These are phyloP conservation scores for Plemyria rubiginata DNA, from an alignment of 2,888 invertebrate genomes.

Conservation along the genomic window DNA sequence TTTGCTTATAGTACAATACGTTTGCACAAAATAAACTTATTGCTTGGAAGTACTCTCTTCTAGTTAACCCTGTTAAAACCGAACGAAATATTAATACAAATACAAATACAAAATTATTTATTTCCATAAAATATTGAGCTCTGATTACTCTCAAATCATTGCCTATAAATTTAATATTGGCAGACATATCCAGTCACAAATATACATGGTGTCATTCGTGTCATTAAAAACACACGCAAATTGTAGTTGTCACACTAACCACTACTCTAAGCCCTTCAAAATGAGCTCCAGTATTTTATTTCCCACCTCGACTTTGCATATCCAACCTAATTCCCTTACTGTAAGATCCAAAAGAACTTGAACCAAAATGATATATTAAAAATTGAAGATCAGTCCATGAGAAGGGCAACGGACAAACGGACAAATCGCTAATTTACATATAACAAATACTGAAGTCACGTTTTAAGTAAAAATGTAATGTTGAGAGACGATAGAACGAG, in stretches of 20 bases:
- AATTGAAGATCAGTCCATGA: slow-evolving; percentile 61
- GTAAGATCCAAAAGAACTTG: slow-evolving; percentile 31
- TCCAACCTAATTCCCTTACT: not conserved
- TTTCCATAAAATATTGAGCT: too few relatives aligned
- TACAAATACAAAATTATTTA: too few relatives aligned
- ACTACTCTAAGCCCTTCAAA: slow-evolving; percentile 13
- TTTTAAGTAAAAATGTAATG: slow-evolving; percentile 78
- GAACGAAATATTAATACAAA: too few relatives aligned
- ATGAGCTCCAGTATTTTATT: slow-evolving; percentile 19
- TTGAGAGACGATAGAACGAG: slow-evolving; percentile 48
- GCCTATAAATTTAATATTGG: too few relatives aligned
- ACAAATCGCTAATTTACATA: slow-evolving; percentile 85
- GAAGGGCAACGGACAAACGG: slow-evolving; percentile 59
- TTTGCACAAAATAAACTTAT: too few relatives aligned
- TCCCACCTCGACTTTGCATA: not conserved
- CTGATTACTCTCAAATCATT: too few relatives aligned
- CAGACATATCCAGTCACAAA: too few relatives aligned
- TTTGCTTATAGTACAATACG: too few relatives aligned
- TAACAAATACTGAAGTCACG: slow-evolving; percentile 85
- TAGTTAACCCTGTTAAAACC: too few relatives aligned
- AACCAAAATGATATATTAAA: slow-evolving; percentile 21
- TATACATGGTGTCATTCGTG: not conserved
- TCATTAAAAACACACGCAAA: slow-evolving; percentile 4
- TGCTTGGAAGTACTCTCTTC: too few relatives aligned
- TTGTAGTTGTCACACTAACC: slow-evolving; percentile 16